A percentile compares a stretch with the other conserved stretches of the same genome.
These are phyloP conservation scores for Hyposoter dolosus DNA, from an alignment of 2,888 invertebrate species.

Conservation along the genomic window DNA sequence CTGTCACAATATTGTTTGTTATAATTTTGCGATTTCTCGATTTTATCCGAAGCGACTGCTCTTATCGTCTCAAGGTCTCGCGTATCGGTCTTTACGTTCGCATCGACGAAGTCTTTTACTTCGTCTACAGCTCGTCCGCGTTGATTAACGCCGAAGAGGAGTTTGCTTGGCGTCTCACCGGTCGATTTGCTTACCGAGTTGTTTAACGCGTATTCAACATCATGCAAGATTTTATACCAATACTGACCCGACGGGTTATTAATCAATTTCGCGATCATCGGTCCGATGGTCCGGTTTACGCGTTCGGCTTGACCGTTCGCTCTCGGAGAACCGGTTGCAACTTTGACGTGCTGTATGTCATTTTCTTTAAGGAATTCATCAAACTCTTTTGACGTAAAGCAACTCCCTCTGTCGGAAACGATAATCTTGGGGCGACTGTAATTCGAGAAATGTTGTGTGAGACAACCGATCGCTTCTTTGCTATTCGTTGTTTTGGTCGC, in stretches of 20 bases:
- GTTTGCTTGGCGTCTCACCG: not conserved
- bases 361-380: slow-evolving; percentile 61
- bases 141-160: slow-evolving; percentile 10
- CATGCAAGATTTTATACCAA: slow-evolving; percentile 49
- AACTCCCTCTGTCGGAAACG: slow-evolving; percentile 67
- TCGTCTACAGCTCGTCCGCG: not conserved
- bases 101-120: not conserved
- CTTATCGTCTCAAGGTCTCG: not conserved
- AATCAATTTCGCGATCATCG: not conserved
- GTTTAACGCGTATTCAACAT: slow-evolving; percentile 69
- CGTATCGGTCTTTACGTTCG: not conserved
- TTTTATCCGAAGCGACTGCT: not conserved
- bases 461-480: slow-evolving; percentile 58
- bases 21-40: slow-evolving; percentile 5
- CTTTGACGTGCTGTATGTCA: slow-evolving; percentile 61
- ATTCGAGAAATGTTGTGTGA: slow-evolving; percentile 54
- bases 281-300: not conserved
- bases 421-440: slow-evolving; percentile 64
- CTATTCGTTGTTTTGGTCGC: slow-evolving; percentile 58
- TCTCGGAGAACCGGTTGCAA: slow-evolving; percentile 71
- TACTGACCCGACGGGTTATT: not conserved
- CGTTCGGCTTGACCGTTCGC: slow-evolving; percentile 67
- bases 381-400: slow-evolving; percentile 71
- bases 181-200: slow-evolving; percentile 63
- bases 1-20: not conserved